These are phyloP conservation scores for Scolopax mira DNA, from an alignment of 2,113 vertebrate genomes.

Conservation along the genomic window DNA sequence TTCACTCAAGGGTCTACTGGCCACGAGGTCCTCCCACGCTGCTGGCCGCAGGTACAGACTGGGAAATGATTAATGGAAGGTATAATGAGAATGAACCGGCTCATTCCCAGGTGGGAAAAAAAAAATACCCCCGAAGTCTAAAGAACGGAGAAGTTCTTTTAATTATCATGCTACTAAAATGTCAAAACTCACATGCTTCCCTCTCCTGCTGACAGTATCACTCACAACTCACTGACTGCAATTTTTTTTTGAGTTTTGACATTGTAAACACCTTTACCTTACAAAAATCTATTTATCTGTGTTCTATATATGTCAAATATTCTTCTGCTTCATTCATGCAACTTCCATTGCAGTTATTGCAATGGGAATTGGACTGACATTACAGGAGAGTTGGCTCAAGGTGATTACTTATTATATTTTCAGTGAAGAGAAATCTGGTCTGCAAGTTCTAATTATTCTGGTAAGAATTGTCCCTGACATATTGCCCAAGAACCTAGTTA, in stretches of 20 bases:
- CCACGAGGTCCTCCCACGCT: no score
- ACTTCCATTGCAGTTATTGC: constrained; percentile 10
- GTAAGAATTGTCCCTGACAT: constrained; percentile 3
- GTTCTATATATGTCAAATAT: not conserved
- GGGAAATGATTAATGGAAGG: not conserved
- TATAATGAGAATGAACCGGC: not conserved
- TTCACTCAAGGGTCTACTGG: not conserved
- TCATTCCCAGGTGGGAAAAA: not conserved
- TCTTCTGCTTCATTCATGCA: not conserved
- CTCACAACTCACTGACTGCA: not conserved
- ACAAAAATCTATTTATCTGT: not conserved
- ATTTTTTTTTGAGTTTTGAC: not conserved
- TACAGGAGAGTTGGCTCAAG: not conserved
- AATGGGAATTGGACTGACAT: constrained; percentile 26
- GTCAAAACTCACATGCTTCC: not conserved
- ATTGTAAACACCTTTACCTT: not conserved
- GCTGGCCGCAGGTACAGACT: not conserved
- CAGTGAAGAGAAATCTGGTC: not conserved
- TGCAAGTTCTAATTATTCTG: constrained; percentile 24
- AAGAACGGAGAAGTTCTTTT: not conserved
- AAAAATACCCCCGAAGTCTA: not conserved
- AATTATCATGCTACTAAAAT: not conserved
- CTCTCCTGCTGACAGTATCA: not conserved
- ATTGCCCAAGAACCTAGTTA: not conserved
- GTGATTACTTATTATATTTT: constrained; percentile 45